A percentile compares a stretch with the other conserved stretches of the same genome.
Evolutionary conservation across 2,888 invertebrate genomes (phyloP).

Genomic region (Tyria jacobaeae): DNA sequence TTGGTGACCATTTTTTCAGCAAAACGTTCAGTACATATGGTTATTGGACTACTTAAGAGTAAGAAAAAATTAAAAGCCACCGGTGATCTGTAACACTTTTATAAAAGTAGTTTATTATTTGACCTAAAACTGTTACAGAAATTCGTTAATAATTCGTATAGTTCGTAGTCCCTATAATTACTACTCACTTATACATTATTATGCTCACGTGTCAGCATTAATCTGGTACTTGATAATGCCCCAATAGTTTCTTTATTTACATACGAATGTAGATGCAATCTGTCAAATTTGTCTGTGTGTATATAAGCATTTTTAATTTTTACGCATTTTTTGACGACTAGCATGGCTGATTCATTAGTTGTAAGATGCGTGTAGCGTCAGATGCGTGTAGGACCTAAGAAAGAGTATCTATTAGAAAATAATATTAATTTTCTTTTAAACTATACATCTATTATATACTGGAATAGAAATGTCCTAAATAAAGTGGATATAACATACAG

Average conservation of each 20-base stretch:
- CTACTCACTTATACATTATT: background rate
- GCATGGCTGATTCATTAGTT: conserved; percentile 53
- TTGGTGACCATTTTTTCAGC: too few relatives aligned
- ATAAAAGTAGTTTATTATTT: too few relatives aligned
- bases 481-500: too few relatives aligned
- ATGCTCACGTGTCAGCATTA: conserved; percentile 41
- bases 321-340: conserved; percentile 39
- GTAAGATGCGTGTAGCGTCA: conserved; percentile 35
- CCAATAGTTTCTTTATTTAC: conserved; percentile 37
- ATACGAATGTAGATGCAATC: conserved; percentile 44
- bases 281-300: conserved; percentile 47
- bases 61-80: too few relatives aligned
- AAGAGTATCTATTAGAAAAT: too few relatives aligned
- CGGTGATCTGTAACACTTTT: too few relatives aligned
- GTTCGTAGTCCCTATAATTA: background rate
- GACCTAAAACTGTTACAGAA: too few relatives aligned
- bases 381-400: conserved; percentile 14
- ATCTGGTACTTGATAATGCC: conserved; percentile 34
- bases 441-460: too few relatives aligned
- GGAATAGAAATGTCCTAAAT: too few relatives aligned
- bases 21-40: too few relatives aligned
- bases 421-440: too few relatives aligned
- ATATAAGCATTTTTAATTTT: conserved; percentile 54
- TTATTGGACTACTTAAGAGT: too few relatives aligned
- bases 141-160: background rate